A percentile compares a stretch with the other conserved stretches of the same genome.
Evolutionary conservation across 2,797 vertebrate species (phyloP).

Genomic region (Oreochromis grahami): DNA sequence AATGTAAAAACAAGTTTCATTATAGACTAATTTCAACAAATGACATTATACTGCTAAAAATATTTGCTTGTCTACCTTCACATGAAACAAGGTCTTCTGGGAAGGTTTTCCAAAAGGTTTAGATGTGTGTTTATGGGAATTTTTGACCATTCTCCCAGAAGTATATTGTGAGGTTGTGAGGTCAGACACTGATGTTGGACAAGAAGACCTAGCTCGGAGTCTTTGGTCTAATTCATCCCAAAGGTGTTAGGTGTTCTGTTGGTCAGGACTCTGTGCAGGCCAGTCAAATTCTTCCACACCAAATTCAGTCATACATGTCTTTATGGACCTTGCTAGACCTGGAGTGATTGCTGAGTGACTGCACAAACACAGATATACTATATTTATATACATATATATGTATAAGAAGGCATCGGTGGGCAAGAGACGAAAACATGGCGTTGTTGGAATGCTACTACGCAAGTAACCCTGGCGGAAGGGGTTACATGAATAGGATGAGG

Average conservation of each 20-base stretch:
- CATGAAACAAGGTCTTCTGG: neutral
- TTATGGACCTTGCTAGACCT: neutral
- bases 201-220: neutral
- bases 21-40: neutral
- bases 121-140: neutral
- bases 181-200: neutral
- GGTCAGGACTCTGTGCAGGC: neutral
- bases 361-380: neutral
- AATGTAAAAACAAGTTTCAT: neutral
- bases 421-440: too few relatives aligned
- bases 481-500: too few relatives aligned
- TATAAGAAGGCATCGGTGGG: too few relatives aligned
- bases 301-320: neutral
- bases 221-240: neutral
- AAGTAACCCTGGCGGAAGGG: too few relatives aligned
- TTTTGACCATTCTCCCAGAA: neutral
- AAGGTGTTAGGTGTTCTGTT: neutral
- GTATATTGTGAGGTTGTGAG: neutral
- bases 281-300: neutral
- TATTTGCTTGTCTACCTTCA: neutral
- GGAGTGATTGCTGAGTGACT: neutral
- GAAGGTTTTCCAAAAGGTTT: neutral
- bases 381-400: neutral
- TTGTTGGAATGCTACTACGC: too few relatives aligned
- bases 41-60: neutral